Evolutionary conservation across 2,113 vertebrate genomes (phyloP).

Genomic region (Hippoglossus stenolepis): DNA sequence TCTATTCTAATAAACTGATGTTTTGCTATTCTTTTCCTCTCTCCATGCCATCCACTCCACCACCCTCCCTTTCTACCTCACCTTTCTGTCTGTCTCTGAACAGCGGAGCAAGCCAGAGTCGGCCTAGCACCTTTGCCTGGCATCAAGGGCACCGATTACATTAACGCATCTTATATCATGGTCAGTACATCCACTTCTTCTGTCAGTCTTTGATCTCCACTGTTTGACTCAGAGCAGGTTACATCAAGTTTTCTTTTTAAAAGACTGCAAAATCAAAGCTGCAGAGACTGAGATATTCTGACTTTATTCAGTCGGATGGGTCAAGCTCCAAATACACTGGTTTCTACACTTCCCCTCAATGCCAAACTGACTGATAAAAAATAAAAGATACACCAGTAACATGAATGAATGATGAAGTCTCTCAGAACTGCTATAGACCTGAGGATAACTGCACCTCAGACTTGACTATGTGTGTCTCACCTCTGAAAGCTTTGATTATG

Average conservation of each 20-base stretch:
- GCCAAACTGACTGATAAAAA: too few species aligned
- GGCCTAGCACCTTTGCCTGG: conserved; percentile 91
- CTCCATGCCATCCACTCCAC: background rate
- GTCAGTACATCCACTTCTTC: conserved; percentile 80
- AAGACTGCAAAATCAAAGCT: too few species aligned
- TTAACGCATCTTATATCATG: conserved; percentile 98
- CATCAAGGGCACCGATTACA: conserved; percentile 96
- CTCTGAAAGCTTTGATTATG: background rate
- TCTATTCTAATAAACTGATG: background rate
- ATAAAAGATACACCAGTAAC: too few species aligned
- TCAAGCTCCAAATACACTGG: background rate
- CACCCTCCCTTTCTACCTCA: background rate
- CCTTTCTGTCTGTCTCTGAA: conserved; percentile 15
- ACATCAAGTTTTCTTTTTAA: background rate
- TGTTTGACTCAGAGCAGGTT: conserved; percentile 10
- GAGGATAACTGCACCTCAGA: too few species aligned
- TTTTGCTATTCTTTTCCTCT: background rate
- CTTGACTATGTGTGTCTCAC: too few species aligned
- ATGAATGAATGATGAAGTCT: too few species aligned
- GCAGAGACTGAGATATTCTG: too few species aligned
- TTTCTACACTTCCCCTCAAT: too few species aligned
- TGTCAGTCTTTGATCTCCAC: conserved; percentile 28
- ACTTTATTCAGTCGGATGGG: background rate
- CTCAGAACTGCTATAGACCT: too few species aligned
- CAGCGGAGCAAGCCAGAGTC: conserved; percentile 93